These are phyloP conservation scores for Drepana falcataria DNA, from an alignment of 2,888 invertebrate genomes.

Conservation along the genomic window DNA sequence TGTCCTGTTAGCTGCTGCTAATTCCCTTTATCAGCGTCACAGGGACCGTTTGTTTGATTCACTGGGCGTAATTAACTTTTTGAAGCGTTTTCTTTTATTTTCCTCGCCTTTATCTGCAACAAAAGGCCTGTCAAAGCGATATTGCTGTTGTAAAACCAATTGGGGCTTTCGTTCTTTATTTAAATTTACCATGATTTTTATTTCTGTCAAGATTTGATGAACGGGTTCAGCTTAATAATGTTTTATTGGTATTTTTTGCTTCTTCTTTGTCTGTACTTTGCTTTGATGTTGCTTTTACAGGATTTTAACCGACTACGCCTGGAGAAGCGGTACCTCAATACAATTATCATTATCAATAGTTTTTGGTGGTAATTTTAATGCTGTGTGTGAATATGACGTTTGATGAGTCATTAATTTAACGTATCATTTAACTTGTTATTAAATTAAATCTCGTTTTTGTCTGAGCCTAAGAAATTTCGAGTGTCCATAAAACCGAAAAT, in stretches of 20 bases:
- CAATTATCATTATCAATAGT: too few species aligned
- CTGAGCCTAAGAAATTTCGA: too few species aligned
- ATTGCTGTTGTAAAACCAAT: slow-evolving; percentile 49
- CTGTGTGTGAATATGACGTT: too few species aligned
- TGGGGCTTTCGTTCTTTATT: slow-evolving; percentile 39
- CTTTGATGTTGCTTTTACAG: too few species aligned
- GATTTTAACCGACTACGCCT: too few species aligned
- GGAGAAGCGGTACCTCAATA: too few species aligned
- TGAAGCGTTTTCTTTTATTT: slow-evolving; percentile 29
- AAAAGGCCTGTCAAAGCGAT: slow-evolving; percentile 41
- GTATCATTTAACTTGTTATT: too few species aligned
- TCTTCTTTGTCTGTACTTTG: slow-evolving; percentile 10
- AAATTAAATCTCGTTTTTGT: too few species aligned
- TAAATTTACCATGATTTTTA: slow-evolving; percentile 29
- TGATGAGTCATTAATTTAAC: too few species aligned
- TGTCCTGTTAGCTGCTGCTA: slow-evolving; percentile 2
- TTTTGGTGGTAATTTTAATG: too few species aligned
- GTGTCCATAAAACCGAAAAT: too few species aligned
- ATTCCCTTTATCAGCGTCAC: slow-evolving; percentile 26
- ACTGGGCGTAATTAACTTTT: slow-evolving; percentile 40
- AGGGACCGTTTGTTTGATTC: slow-evolving; percentile 12
- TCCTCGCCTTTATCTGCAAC: slow-evolving; percentile 39
- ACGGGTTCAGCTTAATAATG: slow-evolving; percentile 12
- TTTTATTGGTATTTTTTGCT: slow-evolving; percentile 6
- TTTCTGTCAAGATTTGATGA: slow-evolving; percentile 17